phyloP scores from a whole-genome alignment of 2,113 vertebrate genomes.

The Petaurus breviceps region DNA sequence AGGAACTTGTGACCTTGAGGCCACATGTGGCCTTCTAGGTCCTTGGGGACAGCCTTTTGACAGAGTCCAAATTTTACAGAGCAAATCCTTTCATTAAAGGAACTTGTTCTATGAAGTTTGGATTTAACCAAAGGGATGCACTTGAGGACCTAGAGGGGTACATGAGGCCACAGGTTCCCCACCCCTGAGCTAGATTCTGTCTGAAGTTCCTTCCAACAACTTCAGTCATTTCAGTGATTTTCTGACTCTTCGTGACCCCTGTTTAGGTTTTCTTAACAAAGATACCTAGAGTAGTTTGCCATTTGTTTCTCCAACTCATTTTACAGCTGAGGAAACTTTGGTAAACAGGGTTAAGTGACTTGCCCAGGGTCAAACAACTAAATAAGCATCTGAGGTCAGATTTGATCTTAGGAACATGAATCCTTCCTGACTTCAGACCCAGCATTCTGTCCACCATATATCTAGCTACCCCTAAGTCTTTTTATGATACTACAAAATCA shows the following conservation, averaged over 20 bases:
- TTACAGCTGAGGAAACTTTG: not conserved
- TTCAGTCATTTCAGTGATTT: not conserved
- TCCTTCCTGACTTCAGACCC: not conserved
- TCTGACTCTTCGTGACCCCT: not conserved
- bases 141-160: no score
- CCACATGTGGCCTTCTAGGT: no score
- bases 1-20: no score
- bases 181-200: not conserved
- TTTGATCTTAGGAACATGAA: not conserved
- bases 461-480: not conserved
- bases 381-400: not conserved
- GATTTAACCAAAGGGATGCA: no score
- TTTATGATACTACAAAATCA: not conserved
- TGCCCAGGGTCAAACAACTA: not conserved
- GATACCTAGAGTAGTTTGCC: not conserved
- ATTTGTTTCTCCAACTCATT: not conserved
- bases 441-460: not conserved
- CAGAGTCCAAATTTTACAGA: no score
- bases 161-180: no score
- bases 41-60: no score
- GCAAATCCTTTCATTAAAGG: no score
- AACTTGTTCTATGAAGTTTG: no score
- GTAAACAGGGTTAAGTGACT: not conserved
- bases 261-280: not conserved
- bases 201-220: not conserved